Base-by-base conservation (phyloP, 2,113 vertebrate species). In the Cyprinodon variegatus region DNA sequence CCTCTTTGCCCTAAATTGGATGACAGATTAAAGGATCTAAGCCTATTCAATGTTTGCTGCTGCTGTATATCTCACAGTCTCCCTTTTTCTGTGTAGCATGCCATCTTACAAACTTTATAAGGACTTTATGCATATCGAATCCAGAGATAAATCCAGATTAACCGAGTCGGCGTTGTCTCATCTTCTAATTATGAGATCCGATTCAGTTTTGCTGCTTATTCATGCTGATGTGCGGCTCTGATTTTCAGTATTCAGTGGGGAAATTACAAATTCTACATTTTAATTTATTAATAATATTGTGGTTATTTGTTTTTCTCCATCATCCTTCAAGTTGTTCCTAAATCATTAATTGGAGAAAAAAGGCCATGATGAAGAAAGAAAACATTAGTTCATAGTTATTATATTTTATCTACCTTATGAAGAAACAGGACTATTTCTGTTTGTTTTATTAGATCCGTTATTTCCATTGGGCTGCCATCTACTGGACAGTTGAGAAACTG, bases 21-120 rank as follows among this genome's bases (percentile, higher is more conserved):
- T 90, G 57, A 85, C 78, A 88, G 83, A 91, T 92, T 86, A 92
- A 57, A 36, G 76, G 62, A 69, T 65, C 78, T 85, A 77, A 80
- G 80, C 81, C 70, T 53, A 22, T 78, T 79, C 73, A 76, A 78
- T 80, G 50, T 81, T 85, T 83, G 62, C 65, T 46, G 10, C 72
- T 74, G 50, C 62, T 76, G 53, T 63, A 79, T 83, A 88, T 83
- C 68, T 48, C 40, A 72, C 79, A 70, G 71, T 86, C 65, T 74
- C 65, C 72, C 40, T 77, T 65, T 65, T 66, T 38, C 57, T 65
- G 46, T 69, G 63, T 77, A 50, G 67, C 64, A 67, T 68, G 0
- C 60, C 61, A 70, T 68, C 79, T 70, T 57, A 29, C n/a, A 62
- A 82, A 75, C 60, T 12, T 57, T 36, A 73, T 50, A 75, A 81